Base-by-base conservation (phyloP, 37 sponge, comb jelly and placozoan genomes). In the Chondrosia reniformis region DNA sequence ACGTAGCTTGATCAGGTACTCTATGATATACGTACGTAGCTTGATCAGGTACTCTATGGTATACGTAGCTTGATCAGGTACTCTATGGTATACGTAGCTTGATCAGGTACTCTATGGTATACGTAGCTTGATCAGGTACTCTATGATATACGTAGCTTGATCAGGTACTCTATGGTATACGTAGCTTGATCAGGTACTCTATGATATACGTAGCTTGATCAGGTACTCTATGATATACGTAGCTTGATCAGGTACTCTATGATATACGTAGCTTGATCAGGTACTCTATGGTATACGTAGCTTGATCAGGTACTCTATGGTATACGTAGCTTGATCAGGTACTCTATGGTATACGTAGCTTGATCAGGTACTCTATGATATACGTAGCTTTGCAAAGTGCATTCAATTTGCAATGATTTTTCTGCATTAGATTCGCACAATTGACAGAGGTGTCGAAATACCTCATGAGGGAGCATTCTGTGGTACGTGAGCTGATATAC, bases 381-480 rank as follows among this genome's bases (percentile, higher is more conserved):
- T 33, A 46, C 31, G 55, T 25, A 33, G 56, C 15, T 82, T 38
- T 7, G 22, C 37, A 28, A 36, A 39, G 12, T 12, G 65, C 32
- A 15, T n/a, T 63, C n/a, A n/a, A n/a, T n/a, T n/a, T n/a, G n/a
- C 32, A 22, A 30, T 67, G 15, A 15, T 0, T 65, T 34, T 69
- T 49, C 38, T 0, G 63, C 36, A 33, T 28, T 61, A 96, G 97
- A 93, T 96, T 44, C 78, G 99, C 0, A 92, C 86, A 15, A 98
- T 98, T 36, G 94, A 92, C 78, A 72, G 99, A 83, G 92, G 89
- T 37, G 82, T 98, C 79, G 99, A 98, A 59, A 93, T 98, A 31
- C 99, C 99, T 31, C 99, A 95, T 56, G 89, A 93, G 46, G 99
- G 99, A 80, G 99, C 99, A 31, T 98, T 98, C 63, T 95, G 94